phyloP scores from a whole-genome alignment of 37 sponge, comb jelly and placozoan species.

The Beroe ovata region DNA sequence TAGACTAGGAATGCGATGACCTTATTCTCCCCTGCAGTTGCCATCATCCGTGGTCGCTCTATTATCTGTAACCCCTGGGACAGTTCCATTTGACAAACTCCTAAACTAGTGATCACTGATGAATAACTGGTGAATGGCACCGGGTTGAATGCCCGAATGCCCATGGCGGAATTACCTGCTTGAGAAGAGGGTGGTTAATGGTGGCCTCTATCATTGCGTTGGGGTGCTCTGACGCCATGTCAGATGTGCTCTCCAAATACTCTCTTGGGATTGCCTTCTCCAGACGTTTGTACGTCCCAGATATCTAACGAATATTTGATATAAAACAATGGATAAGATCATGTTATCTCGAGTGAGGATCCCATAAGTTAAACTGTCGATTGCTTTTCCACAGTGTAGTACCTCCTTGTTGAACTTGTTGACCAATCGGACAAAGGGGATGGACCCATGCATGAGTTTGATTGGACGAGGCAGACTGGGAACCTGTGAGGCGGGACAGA shows the following conservation, averaged over 20 bases:
- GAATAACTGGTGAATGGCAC: no score
- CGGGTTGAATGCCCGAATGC: no score
- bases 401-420: slow-evolving; percentile 65
- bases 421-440: slow-evolving; percentile 40
- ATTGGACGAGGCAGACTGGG: slow-evolving; percentile 33
- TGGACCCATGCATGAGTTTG: slow-evolving; percentile 26
- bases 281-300: slow-evolving; percentile 49
- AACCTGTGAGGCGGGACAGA: slow-evolving; percentile 41
- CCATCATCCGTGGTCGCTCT: slow-evolving; percentile 12
- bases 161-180: no score
- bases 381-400: no score
- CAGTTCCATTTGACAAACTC: no score
- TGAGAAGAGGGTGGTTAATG: slow-evolving; percentile 52
- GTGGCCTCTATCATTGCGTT: slow-evolving; percentile 29
- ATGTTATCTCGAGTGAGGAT: no score
- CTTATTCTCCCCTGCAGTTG: neutral
- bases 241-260: slow-evolving; percentile 16
- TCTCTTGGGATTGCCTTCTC: slow-evolving; percentile 63
- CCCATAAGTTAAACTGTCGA: no score
- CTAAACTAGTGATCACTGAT: no score
- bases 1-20: slow-evolving; percentile 21
- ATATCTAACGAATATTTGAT: slow-evolving; percentile 5
- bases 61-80: slow-evolving; percentile 38
- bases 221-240: slow-evolving; percentile 10
- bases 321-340: no score